phyloP scores from a whole-genome alignment of 2,888 invertebrate genomes.

The Ormyrus rosae region DNA sequence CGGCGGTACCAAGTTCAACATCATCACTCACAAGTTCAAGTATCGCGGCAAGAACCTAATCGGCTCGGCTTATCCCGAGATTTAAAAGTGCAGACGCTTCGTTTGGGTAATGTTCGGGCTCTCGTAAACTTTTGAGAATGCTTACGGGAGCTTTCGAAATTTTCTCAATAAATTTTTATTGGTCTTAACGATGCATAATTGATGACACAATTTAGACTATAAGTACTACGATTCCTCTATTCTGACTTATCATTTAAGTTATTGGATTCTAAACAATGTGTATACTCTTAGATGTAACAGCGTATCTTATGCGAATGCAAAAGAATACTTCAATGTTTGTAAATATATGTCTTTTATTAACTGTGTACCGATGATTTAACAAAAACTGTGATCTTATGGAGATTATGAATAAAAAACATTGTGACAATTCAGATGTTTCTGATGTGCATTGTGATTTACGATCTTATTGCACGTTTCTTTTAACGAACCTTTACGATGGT shows the following conservation, averaged over 20 bases:
- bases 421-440: not conserved
- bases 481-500: no score
- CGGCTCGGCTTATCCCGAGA: conserved; percentile 89
- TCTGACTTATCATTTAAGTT: not conserved
- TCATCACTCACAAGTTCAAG: conserved; percentile 85
- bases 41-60: conserved; percentile 87
- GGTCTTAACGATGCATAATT: conserved; percentile 7
- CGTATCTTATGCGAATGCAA: not conserved
- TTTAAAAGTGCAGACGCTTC: conserved; percentile 74
- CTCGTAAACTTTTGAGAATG: not conserved
- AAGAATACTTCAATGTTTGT: conserved; percentile 12
- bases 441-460: no score
- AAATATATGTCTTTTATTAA: conserved; percentile 9
- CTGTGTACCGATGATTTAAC: conserved; percentile 14
- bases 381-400: conserved; percentile 52
- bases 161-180: conserved; percentile 2
- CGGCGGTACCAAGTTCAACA: conserved; percentile 83
- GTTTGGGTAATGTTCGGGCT: not conserved
- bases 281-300: not conserved
- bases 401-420: conserved; percentile 47
- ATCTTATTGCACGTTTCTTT: not conserved
- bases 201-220: conserved; percentile 3
- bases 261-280: not conserved
- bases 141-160: not conserved
- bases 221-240: not conserved